These are phyloP conservation scores for Steinernema hermaphroditum DNA, from an alignment of 2,888 invertebrate species.

Conservation along the genomic window DNA sequence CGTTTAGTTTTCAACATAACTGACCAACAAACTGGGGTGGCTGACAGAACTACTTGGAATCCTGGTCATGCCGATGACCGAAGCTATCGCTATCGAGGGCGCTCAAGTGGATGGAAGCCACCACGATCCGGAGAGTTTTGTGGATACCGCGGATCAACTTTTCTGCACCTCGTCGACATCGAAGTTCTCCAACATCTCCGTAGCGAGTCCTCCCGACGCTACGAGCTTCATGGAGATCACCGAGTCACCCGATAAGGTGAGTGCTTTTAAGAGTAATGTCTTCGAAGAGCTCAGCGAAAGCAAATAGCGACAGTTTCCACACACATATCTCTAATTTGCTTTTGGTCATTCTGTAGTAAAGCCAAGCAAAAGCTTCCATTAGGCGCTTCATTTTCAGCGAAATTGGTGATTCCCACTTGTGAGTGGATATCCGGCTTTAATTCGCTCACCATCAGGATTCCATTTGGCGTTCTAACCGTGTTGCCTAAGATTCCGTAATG, in stretches of 20 bases:
- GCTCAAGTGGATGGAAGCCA: not conserved
- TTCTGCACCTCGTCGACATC: not conserved
- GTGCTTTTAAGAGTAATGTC: not conserved
- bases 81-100: not conserved
- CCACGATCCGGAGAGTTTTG: not conserved
- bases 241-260: not conserved
- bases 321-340: too few relatives aligned
- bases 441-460: too few relatives aligned
- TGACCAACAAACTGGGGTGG: constrained; percentile 17
- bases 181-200: not conserved
- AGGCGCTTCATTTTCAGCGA: too few relatives aligned
- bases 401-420: too few relatives aligned
- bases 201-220: not conserved
- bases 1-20: not conserved
- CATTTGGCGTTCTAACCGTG: too few relatives aligned
- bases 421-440: too few relatives aligned
- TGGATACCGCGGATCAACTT: not conserved
- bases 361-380: too few relatives aligned
- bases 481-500: too few relatives aligned
- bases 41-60: too few relatives aligned
- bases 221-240: not conserved
- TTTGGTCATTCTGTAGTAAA: too few relatives aligned
- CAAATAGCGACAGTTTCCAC: too few relatives aligned
- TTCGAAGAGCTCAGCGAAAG: too few relatives aligned
- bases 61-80: constrained; percentile 19